These are phyloP conservation scores for Orchestia grillus DNA, from an alignment of 1,140 invertebrate species.

Conservation along the genomic window DNA sequence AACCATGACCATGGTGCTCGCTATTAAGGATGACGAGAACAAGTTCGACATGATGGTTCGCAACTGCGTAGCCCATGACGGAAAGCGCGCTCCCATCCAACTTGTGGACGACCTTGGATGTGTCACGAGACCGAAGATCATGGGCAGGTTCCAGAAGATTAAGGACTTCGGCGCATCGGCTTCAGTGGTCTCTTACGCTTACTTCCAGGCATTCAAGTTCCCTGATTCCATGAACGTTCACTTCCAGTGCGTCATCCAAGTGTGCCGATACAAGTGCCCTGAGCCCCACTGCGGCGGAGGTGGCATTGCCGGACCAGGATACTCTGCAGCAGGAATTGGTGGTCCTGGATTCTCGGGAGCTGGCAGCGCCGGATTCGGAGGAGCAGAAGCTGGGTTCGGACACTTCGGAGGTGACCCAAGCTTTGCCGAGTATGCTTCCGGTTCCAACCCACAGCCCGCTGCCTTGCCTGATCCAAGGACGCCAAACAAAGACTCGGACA, in stretches of 20 bases:
- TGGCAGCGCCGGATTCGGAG: background rate
- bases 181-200: conserved; percentile 92
- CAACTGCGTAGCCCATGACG: conserved; percentile 94
- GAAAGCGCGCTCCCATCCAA: conserved; percentile 88
- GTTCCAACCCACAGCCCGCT: background rate
- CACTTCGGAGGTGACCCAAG: conserved; percentile 15
- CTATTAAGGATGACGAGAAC: conserved; percentile 94
- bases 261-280: conserved; percentile 92
- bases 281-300: conserved; percentile 84
- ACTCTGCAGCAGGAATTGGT: conserved; percentile 54
- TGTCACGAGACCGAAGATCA: conserved; percentile 92
- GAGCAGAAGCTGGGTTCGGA: background rate
- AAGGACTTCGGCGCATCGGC: conserved; percentile 95
- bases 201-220: conserved; percentile 95
- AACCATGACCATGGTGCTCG: conserved; percentile 95
- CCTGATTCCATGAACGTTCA: conserved; percentile 97
- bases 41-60: conserved; percentile 95
- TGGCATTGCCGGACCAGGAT: conserved; percentile 38
- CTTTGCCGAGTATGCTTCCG: conserved; percentile 46
- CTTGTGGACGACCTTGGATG: conserved; percentile 92
- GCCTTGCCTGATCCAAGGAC: conserved; percentile 52
- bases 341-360: conserved; percentile 1
- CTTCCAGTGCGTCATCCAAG: conserved; percentile 96
- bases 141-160: conserved; percentile 93
- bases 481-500: background rate